phyloP scores from a whole-genome alignment of 2,113 vertebrate genomes.

The Mionectes macconnelli region DNA sequence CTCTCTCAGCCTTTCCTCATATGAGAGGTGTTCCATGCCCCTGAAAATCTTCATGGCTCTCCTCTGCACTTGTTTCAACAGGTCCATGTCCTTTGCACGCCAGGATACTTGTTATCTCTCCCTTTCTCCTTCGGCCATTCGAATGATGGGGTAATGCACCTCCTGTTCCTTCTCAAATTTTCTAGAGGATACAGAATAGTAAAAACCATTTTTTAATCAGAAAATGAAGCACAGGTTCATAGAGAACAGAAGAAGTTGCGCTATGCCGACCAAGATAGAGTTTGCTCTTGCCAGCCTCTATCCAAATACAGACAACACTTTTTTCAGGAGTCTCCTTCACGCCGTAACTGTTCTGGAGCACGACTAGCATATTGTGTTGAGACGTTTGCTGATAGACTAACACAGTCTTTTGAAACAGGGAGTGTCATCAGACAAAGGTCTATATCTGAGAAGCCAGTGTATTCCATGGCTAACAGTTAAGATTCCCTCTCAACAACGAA shows the following conservation, averaged over 20 bases:
- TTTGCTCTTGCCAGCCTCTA: background rate
- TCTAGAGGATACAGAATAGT: background rate
- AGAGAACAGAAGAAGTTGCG: background rate
- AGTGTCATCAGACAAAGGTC: background rate
- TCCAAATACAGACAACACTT: background rate
- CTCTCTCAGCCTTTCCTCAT: background rate
- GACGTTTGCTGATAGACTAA: background rate
- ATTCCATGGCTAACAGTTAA: background rate
- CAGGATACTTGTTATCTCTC: background rate
- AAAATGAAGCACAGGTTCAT: background rate
- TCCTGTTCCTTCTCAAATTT: background rate
- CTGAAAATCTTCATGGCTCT: background rate
- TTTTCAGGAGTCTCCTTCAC: background rate
- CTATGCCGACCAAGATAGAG: background rate
- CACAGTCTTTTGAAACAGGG: background rate
- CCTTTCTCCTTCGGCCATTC: background rate
- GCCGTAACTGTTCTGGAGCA: background rate
- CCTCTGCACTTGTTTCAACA: background rate
- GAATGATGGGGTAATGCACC: background rate
- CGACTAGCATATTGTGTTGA: background rate
- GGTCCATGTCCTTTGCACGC: background rate
- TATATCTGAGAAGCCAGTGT: rapidly evolving
- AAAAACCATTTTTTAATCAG: background rate
- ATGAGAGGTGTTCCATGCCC: background rate
- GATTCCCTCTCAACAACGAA: background rate